Conservation (phyloP, 2,797 vertebrate species). For the Oophaga sylvatica region DNA sequence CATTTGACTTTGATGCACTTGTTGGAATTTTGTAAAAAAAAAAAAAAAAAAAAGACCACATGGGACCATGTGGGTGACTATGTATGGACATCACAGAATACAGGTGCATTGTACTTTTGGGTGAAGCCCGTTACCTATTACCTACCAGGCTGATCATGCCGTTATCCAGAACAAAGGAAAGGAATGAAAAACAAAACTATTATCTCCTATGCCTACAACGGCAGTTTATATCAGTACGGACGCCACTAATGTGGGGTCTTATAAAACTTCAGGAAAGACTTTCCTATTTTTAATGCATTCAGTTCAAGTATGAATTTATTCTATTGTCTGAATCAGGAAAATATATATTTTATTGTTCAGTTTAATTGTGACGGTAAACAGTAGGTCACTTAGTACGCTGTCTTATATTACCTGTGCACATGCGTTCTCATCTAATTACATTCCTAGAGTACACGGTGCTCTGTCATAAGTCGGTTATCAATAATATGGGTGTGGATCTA, state of each 20-base stretch:
- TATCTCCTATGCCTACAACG: neutral
- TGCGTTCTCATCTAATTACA: neutral
- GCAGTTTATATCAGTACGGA: neutral
- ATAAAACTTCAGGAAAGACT: neutral
- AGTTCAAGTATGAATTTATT: neutral
- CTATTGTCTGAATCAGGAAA: neutral
- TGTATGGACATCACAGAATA: slow-evolving; percentile 61
- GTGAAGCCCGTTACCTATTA: neutral
- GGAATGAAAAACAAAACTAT: neutral
- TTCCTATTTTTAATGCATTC: neutral
- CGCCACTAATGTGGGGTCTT: neutral
- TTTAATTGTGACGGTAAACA: neutral
- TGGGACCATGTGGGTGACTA: slow-evolving; percentile 64
- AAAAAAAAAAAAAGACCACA: neutral
- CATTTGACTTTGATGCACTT: slow-evolving; percentile 27
- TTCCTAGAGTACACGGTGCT: neutral
- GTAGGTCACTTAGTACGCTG: neutral
- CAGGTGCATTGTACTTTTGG: slow-evolving; percentile 19
- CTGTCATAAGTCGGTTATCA: neutral
- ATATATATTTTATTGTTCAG: neutral
- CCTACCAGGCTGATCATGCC: neutral
- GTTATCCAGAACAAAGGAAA: neutral
- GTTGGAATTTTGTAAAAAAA: slow-evolving; percentile 3
- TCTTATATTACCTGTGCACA: neutral
- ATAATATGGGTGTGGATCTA: neutral